Percentiles rank a stretch among this genome's conserved stretches.
Evolutionary conservation across 1,140 invertebrate genomes (phyloP).

Genomic region (Rhyzopertha dominica): DNA sequence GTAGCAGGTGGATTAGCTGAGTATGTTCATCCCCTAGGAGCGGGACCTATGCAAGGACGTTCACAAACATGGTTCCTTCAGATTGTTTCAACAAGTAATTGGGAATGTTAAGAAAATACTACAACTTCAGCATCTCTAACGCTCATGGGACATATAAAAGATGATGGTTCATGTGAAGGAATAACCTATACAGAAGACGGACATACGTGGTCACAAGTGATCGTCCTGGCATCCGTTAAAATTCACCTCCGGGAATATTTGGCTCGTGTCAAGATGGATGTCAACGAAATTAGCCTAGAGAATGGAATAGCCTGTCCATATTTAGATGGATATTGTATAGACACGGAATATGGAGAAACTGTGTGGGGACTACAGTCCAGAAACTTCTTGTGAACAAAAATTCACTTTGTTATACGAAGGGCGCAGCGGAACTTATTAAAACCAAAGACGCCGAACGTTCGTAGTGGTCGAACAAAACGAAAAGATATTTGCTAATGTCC

Average conservation of each 20-base stretch:
- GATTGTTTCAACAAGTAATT: slow-evolving; percentile 9
- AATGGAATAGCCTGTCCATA: slow-evolving; percentile 12
- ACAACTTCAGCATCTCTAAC: slow-evolving; percentile 6
- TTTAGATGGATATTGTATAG: slow-evolving; percentile 13
- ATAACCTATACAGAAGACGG: slow-evolving; percentile 11
- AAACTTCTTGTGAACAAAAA: not conserved
- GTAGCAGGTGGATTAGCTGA: slow-evolving; percentile 3
- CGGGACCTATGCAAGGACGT: slow-evolving; percentile 2
- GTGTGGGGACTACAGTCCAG: slow-evolving; percentile 5
- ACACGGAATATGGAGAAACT: slow-evolving; percentile 6
- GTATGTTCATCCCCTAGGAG: slow-evolving; percentile 4
- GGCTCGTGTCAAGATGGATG: slow-evolving; percentile 9
- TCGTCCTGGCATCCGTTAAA: slow-evolving; percentile 9
- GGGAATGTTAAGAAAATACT: slow-evolving; percentile 1
- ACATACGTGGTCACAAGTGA: slow-evolving; percentile 8
- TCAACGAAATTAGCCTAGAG: slow-evolving; percentile 9
- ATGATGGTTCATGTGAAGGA: slow-evolving; percentile 7
- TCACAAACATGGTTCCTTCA: slow-evolving; percentile 10
- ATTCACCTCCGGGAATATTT: slow-evolving; percentile 9
- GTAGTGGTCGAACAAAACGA: slow-evolving; percentile 6
- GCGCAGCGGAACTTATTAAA: not conserved
- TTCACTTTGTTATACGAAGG: not conserved
- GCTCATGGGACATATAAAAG: slow-evolving; percentile 1
- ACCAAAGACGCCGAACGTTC: slow-evolving; percentile 3
- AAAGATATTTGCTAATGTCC: slow-evolving; percentile 10